phyloP scores from a whole-genome alignment of 2,797 vertebrate species.

The Premnoplex brunnescens region DNA sequence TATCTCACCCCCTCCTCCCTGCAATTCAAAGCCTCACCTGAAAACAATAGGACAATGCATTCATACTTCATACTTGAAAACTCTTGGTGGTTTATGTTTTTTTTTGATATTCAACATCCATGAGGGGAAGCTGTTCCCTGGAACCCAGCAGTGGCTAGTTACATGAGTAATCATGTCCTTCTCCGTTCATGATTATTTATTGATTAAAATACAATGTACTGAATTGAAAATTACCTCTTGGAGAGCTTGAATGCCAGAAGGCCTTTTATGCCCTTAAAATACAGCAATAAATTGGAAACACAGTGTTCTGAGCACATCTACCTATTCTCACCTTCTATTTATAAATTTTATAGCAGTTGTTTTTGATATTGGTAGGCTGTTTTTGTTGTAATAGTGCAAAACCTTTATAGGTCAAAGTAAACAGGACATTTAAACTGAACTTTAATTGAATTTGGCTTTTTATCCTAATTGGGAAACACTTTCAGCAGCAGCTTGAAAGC shows the following conservation, averaged over 20 bases:
- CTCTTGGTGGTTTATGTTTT: not conserved
- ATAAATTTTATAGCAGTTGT: not conserved
- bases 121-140: not conserved
- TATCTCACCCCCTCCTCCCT: accelerated
- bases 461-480: not conserved
- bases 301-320: not conserved
- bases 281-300: not conserved
- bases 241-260: not conserved
- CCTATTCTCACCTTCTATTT: not conserved
- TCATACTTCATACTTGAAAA: not conserved
- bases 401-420: not conserved
- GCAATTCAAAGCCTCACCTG: not conserved
- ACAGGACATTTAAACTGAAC: not conserved
- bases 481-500: not conserved
- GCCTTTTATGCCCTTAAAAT: not conserved
- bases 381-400: not conserved
- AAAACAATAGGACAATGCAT: not conserved
- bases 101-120: not conserved
- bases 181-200: conserved; percentile 7
- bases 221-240: conserved; percentile 4
- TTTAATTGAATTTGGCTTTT: conserved; percentile 18
- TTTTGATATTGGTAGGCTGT: not conserved
- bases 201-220: not conserved
- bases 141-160: not conserved
- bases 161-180: not conserved